Base-by-base conservation (phyloP, 2,888 invertebrate species). In the Lithosia quadra region DNA sequence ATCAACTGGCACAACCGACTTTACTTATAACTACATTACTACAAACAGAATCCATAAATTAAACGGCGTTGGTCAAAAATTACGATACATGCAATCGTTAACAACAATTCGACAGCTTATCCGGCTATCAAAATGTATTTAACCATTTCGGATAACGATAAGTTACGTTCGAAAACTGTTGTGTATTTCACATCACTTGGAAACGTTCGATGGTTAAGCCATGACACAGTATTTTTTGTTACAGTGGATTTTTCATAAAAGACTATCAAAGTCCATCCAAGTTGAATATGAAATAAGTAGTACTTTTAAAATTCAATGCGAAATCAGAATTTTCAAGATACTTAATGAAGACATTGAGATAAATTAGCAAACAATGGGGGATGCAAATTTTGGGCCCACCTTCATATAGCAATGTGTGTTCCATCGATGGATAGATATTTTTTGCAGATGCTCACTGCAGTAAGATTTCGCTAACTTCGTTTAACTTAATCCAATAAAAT, bases 41-140 rank as follows among this genome's bases (percentile, higher is more conserved):
- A 56, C 28, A 28, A 56, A 24, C 15, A 56, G 13, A 56, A 56
- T 56, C 9, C 24, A 56, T 22, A 75, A 70, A 43, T 76, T 72
- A 72, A 73, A 72, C 70, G 63, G 71, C 36, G 58, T 24, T 53
- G 59, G 56, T 33, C 69, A 68, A 68, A 72, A 71, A 72, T 64
- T 71, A 68, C 71, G 74, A 68, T 68, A 79, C 75, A 70, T 62
- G 72, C 58, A 18, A 72, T 55, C 57, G 63, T 39, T 73, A 70
- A 74, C 78, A 78, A 79, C 69, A 79, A 79, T 75, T 64, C 68
- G 72, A 76, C 76, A 68, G 74, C 75, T 79, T 78, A 82, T 79
- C 77, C 63, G 72, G 73, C 77, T 78, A 80, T 84, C 81, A 81
- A 82, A 84, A 81, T 82, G 73, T 72, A 76, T 79, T 83, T 78